A percentile compares a stretch with the other conserved stretches of the same genome.
Conservation (phyloP, 2,113 vertebrate species). For the Blennius ocellaris region DNA sequence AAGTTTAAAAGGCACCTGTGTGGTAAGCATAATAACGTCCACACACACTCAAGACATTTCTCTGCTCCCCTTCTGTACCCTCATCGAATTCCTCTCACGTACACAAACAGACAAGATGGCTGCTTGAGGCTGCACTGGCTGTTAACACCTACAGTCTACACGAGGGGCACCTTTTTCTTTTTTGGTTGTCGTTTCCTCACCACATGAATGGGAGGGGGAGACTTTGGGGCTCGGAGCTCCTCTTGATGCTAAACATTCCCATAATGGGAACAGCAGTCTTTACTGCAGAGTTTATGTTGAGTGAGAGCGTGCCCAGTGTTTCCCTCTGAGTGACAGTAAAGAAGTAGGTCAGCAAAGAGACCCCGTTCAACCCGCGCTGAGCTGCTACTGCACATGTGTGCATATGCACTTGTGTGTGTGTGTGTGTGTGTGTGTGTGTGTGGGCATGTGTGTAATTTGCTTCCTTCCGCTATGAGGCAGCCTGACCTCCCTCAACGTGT, state of each 20-base stretch:
- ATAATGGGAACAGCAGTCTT: conserved; percentile 21
- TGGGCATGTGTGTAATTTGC: conserved; percentile 61
- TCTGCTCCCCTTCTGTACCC: neutral
- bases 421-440: conserved; percentile 29
- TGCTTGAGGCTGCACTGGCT: conserved; percentile 60
- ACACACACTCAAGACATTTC: neutral
- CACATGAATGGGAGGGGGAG: conserved; percentile 17
- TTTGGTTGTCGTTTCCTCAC: conserved; percentile 58
- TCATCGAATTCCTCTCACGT: conserved; percentile 23
- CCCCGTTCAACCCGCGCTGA: conserved; percentile 61
- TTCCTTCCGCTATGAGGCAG: conserved; percentile 70
- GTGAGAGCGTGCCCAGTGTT: conserved; percentile 34
- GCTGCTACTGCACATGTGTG: conserved; percentile 18
- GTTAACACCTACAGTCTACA: conserved; percentile 68
- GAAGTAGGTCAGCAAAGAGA: conserved; percentile 80
- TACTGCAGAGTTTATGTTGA: conserved; percentile 38
- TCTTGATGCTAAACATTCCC: conserved; percentile 48
- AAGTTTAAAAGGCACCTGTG: conserved; percentile 3
- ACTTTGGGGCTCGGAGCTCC: conserved; percentile 21
- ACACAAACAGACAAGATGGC: conserved; percentile 71
- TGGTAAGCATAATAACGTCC: neutral
- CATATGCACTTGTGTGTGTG: conserved; percentile 26
- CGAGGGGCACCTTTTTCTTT: conserved; percentile 55
- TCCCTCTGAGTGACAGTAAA: conserved; percentile 49
- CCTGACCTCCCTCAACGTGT: conserved; percentile 62